A percentile compares a stretch with the other conserved stretches of the same genome.
Evolutionary conservation across 1,140 invertebrate species (phyloP).

Genomic region (Drosophila albomicans): DNA sequence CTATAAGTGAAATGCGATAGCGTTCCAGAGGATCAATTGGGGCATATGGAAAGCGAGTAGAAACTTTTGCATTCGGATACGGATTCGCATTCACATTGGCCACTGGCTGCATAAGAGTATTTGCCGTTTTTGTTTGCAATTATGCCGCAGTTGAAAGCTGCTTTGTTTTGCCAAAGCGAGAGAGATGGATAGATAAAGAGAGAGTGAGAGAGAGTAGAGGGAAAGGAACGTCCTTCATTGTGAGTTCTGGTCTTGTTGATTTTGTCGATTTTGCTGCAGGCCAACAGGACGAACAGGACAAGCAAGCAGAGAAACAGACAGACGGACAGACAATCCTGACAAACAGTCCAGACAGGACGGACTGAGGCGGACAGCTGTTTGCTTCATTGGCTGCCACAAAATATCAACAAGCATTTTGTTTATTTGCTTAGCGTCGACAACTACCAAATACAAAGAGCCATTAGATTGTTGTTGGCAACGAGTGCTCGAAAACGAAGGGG

Average conservation of each 20-base stretch:
- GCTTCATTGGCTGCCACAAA: slow-evolving; percentile 82
- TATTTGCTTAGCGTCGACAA: slow-evolving; percentile 73
- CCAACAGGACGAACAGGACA: slow-evolving; percentile 48
- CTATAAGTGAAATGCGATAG: slow-evolving; percentile 43
- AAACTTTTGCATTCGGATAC: background rate
- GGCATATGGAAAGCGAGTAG: background rate
- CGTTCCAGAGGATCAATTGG: slow-evolving; percentile 2
- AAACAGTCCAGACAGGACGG: slow-evolving; percentile 14
- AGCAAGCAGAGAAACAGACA: slow-evolving; percentile 35
- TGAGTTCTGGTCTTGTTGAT: slow-evolving; percentile 61
- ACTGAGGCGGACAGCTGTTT: slow-evolving; percentile 63
- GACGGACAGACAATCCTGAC: background rate
- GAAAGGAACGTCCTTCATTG: slow-evolving; percentile 29
- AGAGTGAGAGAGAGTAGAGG: background rate
- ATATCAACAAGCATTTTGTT: slow-evolving; percentile 82
- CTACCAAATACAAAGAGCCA: slow-evolving; percentile 61
- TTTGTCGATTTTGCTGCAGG: slow-evolving; percentile 76
- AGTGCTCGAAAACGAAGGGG: background rate
- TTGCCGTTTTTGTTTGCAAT: slow-evolving; percentile 69
- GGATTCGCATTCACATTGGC: slow-evolving; percentile 36
- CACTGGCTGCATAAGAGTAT: slow-evolving; percentile 51
- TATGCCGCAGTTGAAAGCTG: slow-evolving; percentile 63
- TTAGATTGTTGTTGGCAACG: slow-evolving; percentile 38
- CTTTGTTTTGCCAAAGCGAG: slow-evolving; percentile 48
- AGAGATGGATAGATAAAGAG: background rate